Conservation (phyloP, 1,140 invertebrate genomes). For the Formica selysi region DNA sequence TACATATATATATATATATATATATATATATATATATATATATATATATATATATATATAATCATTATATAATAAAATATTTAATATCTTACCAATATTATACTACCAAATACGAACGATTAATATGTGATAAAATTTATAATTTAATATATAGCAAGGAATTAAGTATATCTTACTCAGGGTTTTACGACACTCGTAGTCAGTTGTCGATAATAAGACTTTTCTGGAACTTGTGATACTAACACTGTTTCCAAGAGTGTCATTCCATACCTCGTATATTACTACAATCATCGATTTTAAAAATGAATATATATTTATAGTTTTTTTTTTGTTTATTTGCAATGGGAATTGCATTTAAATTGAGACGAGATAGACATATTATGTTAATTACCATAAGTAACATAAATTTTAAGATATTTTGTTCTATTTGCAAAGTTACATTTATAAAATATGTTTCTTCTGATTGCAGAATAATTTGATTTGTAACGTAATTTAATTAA, state of each 20-base stretch:
- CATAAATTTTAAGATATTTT: not conserved
- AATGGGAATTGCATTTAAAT: not conserved
- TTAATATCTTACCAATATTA: too few species aligned
- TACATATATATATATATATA: too few species aligned
- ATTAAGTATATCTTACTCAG: not conserved
- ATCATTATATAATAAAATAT: too few species aligned
- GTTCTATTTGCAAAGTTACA: not conserved
- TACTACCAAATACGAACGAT: too few species aligned
- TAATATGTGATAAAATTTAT: too few species aligned
- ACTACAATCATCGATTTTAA: not conserved
- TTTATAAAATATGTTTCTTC: not conserved
- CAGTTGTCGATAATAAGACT: not conserved
- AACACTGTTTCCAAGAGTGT: not conserved
- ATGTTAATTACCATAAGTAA: not conserved
- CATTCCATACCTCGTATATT: not conserved
- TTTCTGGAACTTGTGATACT: not conserved
- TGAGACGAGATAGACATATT: not conserved
- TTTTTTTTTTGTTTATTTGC: not conserved
- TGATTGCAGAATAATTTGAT: not conserved
- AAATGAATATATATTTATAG: not conserved
- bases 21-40: too few species aligned
- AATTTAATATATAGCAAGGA: not conserved
- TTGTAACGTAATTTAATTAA: slow-evolving; percentile 5
- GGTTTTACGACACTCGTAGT: not conserved
- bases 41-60: too few species aligned